Evolutionary conservation across 2,888 invertebrate species (phyloP).

Genomic region (Lasioglossum figueresi): DNA sequence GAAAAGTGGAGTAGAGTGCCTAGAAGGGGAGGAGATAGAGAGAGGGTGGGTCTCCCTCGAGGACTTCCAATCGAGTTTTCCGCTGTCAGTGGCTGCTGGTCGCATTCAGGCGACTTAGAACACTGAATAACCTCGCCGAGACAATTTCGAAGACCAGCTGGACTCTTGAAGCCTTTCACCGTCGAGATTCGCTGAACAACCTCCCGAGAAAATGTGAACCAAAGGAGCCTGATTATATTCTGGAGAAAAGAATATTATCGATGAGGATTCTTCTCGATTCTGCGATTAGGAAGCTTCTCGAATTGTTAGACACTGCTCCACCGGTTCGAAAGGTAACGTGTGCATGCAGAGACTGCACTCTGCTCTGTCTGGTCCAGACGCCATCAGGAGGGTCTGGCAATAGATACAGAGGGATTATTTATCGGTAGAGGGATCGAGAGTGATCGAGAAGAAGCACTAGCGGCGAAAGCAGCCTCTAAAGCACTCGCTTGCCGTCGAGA

Average conservation of each 20-base stretch:
- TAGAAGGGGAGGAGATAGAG: constrained; percentile 24
- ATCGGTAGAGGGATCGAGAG: neutral
- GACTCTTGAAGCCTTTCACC: neutral
- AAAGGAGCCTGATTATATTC: neutral
- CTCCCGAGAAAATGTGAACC: neutral
- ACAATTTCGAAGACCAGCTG: constrained; percentile 44
- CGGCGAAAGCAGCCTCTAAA: constrained; percentile 29
- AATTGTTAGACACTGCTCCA: neutral
- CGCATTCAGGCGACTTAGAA: constrained; percentile 34
- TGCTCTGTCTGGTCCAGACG: neutral
- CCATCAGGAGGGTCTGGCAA: neutral
- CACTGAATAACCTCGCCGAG: constrained; percentile 44
- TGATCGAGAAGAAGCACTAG: constrained; percentile 5
- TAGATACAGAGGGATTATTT: neutral
- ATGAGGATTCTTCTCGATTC: neutral
- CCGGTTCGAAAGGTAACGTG: neutral
- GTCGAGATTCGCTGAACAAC: neutral
- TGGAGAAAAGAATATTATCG: neutral
- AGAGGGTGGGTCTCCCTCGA: constrained; percentile 35
- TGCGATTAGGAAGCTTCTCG: neutral
- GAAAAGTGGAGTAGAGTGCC: constrained; percentile 44
- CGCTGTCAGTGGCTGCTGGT: constrained; percentile 51
- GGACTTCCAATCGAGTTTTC: constrained; percentile 67
- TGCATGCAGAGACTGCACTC: neutral
- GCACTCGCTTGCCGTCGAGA: constrained; percentile 16